Evolutionary conservation across 2,797 vertebrate genomes (phyloP).

Genomic region (Cetoscarus ocellatus): DNA sequence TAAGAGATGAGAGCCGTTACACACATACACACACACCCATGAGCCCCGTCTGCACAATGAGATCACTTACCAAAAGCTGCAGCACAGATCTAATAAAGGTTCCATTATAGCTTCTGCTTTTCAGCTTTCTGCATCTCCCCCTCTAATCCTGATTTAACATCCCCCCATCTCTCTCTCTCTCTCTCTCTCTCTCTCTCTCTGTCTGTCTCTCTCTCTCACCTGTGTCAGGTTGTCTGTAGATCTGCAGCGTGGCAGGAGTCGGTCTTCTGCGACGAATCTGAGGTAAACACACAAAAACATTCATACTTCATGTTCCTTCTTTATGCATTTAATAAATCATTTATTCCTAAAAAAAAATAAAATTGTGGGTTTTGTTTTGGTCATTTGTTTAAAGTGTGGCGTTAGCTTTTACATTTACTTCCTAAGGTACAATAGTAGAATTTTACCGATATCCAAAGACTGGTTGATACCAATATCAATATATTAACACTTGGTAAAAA

Average conservation of each 20-base stretch:
- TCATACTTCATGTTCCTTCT: too few relatives aligned
- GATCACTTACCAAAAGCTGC: conserved; percentile 72
- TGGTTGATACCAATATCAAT: too few relatives aligned
- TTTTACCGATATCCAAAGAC: too few relatives aligned
- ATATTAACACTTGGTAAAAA: too few relatives aligned
- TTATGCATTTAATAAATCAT: too few relatives aligned
- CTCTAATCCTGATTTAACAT: not conserved
- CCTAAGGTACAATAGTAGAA: too few relatives aligned
- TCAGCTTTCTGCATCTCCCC: conserved; percentile 7
- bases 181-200: not conserved
- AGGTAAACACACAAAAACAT: conserved; percentile 32
- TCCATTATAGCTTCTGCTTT: conserved; percentile 69
- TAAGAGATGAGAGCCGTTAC: conserved; percentile 39
- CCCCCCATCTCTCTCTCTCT: not conserved
- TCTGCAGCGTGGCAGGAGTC: conserved; percentile 79
- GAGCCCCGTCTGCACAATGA: conserved; percentile 46
- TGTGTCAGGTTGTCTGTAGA: conserved; percentile 77
- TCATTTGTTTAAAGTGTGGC: too few relatives aligned
- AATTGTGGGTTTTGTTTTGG: too few relatives aligned
- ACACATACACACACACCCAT: conserved; percentile 49
- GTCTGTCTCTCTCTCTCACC: conserved; percentile 42
- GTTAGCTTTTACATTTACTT: too few relatives aligned
- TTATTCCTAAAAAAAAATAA: too few relatives aligned
- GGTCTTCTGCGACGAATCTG: conserved; percentile 79
- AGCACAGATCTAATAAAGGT: conserved; percentile 74